Percentiles rank a stretch among this genome's conserved stretches.
Conservation (phyloP, 2,797 vertebrate species). For the Pogonophryne albipinna region DNA sequence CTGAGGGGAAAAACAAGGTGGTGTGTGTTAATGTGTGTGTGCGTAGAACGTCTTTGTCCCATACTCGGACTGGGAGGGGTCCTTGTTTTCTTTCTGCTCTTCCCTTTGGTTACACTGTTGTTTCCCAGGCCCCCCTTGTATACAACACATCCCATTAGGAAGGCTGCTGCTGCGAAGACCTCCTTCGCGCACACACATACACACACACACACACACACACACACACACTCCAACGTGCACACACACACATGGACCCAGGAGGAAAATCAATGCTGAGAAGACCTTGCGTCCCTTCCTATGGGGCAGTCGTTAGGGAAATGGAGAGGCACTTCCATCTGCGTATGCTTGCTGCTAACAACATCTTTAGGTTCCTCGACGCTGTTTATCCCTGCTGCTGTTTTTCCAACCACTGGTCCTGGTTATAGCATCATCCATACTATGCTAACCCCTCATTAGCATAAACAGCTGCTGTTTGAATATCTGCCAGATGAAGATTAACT, state of each 20-base stretch:
- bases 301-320: constrained; percentile 83
- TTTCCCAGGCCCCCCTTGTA: constrained; percentile 72
- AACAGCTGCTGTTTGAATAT: constrained; percentile 44
- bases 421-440: constrained; percentile 9
- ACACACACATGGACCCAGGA: constrained; percentile 55
- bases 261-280: constrained; percentile 82
- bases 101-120: constrained; percentile 83
- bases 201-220: constrained; percentile 22
- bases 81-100: constrained; percentile 80
- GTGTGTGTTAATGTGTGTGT: constrained; percentile 63
- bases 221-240: constrained; percentile 25
- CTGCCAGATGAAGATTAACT: constrained; percentile 37
- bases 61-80: constrained; percentile 78
- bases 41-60: constrained; percentile 72
- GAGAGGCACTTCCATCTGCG: constrained; percentile 74
- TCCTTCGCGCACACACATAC: constrained; percentile 26
- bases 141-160: constrained; percentile 79
- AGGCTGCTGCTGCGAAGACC: constrained; percentile 60
- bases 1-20: constrained; percentile 46
- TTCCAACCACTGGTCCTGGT: constrained; percentile 15
- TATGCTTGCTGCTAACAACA: constrained; percentile 70
- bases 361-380: constrained; percentile 52
- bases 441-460: constrained; percentile 40
- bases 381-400: constrained; percentile 39
- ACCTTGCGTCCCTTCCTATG: constrained; percentile 81